Conservation (phyloP, 1,140 invertebrate species). For the Calliopsis andreniformis region DNA sequence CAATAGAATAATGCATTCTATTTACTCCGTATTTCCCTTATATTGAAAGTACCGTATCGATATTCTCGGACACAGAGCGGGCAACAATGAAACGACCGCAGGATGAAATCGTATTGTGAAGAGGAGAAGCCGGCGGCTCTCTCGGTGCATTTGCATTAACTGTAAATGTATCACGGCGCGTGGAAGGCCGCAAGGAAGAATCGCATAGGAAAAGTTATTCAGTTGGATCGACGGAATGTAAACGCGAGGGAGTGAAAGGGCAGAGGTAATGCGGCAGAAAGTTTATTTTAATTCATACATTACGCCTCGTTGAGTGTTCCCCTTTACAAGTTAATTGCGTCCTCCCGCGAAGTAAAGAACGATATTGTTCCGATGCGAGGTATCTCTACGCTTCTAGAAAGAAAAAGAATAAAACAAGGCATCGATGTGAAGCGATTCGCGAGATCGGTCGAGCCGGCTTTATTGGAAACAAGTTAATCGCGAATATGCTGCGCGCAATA, state of each 20-base stretch:
- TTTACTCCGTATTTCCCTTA: background rate
- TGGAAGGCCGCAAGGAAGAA: conserved; percentile 46
- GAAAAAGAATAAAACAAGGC: background rate
- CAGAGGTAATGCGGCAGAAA: conserved; percentile 30
- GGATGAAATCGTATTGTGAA: conserved; percentile 54
- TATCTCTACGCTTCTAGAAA: background rate
- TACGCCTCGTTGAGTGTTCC: background rate
- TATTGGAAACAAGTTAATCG: background rate
- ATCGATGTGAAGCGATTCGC: too few relatives aligned
- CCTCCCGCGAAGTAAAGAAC: background rate
- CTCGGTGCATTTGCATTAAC: conserved; percentile 59
- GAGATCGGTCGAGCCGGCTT: background rate
- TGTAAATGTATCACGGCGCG: conserved; percentile 49
- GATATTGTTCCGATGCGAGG: background rate
- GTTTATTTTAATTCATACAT: conserved; percentile 54
- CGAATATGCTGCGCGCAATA: background rate
- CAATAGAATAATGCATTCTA: background rate
- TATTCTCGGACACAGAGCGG: background rate
- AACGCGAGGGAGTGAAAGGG: conserved; percentile 20
- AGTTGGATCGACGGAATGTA: conserved; percentile 35
- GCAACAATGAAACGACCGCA: conserved; percentile 28
- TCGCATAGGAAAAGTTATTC: conserved; percentile 48
- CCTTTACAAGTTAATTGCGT: background rate
- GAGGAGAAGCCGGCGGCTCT: conserved; percentile 34
- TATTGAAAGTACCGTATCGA: conserved; percentile 26